Evolutionary conservation across 2,113 vertebrate species (phyloP).

Genomic region (Trematocara variabile): DNA sequence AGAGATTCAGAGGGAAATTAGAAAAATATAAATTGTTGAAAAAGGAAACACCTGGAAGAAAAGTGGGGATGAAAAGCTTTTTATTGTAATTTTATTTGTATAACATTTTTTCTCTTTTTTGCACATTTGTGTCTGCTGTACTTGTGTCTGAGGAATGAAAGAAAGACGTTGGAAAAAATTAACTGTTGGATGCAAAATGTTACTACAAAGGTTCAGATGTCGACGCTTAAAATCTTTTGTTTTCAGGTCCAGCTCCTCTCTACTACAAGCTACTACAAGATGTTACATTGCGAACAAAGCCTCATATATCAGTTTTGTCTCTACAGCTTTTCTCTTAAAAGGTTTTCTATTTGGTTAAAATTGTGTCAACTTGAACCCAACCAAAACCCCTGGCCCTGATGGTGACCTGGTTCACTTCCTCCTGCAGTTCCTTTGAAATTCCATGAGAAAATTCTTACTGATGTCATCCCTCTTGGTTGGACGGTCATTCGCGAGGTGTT

Average conservation of each 20-base stretch:
- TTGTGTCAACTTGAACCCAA: background rate
- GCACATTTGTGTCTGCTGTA: background rate
- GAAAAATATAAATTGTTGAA: rapidly evolving
- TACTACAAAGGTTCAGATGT: background rate
- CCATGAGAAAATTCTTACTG: background rate
- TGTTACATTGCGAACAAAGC: background rate
- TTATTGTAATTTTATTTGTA: background rate
- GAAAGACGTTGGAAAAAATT: background rate
- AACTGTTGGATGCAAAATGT: background rate
- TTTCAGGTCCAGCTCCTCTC: background rate
- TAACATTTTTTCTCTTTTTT: rapidly evolving
- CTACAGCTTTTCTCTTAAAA: background rate
- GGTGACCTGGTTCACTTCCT: background rate
- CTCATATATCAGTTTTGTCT: background rate
- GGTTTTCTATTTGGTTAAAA: background rate
- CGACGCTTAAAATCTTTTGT: background rate
- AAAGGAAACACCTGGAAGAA: background rate
- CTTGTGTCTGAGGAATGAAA: background rate
- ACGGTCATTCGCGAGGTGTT: background rate
- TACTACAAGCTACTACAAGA: background rate
- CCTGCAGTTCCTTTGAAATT: background rate
- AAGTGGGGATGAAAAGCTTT: background rate
- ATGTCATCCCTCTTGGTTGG: background rate
- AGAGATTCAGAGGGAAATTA: background rate
- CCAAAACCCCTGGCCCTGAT: background rate